Evolutionary conservation across 2,113 vertebrate genomes (phyloP).

Genomic region (Phalacrocorax pelagicus): DNA sequence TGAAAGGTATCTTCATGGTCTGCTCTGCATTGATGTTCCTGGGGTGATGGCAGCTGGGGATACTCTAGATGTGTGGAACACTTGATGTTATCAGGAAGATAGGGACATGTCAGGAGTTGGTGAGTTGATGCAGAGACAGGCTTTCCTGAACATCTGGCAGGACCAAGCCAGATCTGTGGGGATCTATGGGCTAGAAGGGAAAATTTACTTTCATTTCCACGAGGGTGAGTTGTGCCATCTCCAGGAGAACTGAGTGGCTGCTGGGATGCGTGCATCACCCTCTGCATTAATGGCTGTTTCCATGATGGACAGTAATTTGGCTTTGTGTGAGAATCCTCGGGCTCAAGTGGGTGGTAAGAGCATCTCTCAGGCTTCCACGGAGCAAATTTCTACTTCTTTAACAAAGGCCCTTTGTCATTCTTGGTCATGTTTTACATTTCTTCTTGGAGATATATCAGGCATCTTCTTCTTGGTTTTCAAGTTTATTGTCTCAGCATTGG

Average conservation of each 20-base stretch:
- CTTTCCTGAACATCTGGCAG: not conserved
- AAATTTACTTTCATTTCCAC: not conserved
- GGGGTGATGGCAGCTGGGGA: not conserved
- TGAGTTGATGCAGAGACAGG: not conserved
- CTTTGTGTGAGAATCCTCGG: not conserved
- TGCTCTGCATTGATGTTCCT: not conserved
- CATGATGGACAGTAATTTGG: not conserved
- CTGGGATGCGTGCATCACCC: not conserved
- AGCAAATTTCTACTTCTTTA: not conserved
- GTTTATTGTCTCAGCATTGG: conserved; percentile 7
- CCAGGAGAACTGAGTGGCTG: not conserved
- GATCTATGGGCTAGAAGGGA: not conserved
- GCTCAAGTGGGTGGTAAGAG: not conserved
- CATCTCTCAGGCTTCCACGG: conserved; percentile 1
- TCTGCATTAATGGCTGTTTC: not conserved
- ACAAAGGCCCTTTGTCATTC: conserved; percentile 32
- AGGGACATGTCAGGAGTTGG: not conserved
- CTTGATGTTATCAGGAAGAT: not conserved
- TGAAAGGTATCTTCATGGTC: not conserved
- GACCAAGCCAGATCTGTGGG: not conserved
- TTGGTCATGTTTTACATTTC: conserved; percentile 16
- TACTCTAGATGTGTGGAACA: not conserved
- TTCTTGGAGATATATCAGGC: conserved; percentile 3
- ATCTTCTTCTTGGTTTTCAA: not conserved
- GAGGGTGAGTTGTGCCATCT: not conserved